Base-by-base conservation (phyloP, 2,113 vertebrate genomes). In the Zosterops hypoxanthus region DNA sequence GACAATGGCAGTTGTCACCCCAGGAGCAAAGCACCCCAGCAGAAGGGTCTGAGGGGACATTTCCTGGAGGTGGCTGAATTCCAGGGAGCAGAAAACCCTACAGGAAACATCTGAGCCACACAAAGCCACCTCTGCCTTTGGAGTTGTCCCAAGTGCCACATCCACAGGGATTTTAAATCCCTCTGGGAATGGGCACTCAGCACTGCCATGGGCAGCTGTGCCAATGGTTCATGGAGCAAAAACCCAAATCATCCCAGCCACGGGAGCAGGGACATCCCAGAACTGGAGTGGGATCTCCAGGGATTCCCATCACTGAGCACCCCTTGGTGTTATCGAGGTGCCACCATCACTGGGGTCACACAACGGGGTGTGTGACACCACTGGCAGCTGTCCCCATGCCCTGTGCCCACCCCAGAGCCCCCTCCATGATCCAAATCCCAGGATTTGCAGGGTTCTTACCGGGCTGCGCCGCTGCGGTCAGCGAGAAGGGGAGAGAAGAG, bases 401-500 rank as follows among this genome's bases (percentile, higher is more conserved):
- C 61, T 31, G 31, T 1, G 5, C 71, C 79, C 33, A 1, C 33
- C 63, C 16, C 5, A 0, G 11, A 55, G n/a, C 34, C 57, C 47
- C 61, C 65, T 1, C 71, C 19, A 1, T 2, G 31, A 12, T 1
- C 55, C 63, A 59, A 0, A 9, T 3, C 41, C 59, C 72, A 16
- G 33, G 3, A 31, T 22, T 0, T 5, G 4, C 56, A 14, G 0
- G 42, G 70, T 4, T 5, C 99, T 99, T 99, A 99, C 99, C 99
- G 99, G 99, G 95, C 99, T 99, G 97, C 99, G 99, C 98, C 98
- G 99, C 99, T 99, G 99, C 97, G 99, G 99, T 98, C 99, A 99
- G 99, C 99, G 98, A 98, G 99, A 99, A 98, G 98, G 98, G 99
- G 98, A 99, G 99, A 99, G 99, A 99, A 99, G 97, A 99, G 98